Base-by-base conservation (phyloP, 2,797 vertebrate genomes). In the Acridotheres tristis region DNA sequence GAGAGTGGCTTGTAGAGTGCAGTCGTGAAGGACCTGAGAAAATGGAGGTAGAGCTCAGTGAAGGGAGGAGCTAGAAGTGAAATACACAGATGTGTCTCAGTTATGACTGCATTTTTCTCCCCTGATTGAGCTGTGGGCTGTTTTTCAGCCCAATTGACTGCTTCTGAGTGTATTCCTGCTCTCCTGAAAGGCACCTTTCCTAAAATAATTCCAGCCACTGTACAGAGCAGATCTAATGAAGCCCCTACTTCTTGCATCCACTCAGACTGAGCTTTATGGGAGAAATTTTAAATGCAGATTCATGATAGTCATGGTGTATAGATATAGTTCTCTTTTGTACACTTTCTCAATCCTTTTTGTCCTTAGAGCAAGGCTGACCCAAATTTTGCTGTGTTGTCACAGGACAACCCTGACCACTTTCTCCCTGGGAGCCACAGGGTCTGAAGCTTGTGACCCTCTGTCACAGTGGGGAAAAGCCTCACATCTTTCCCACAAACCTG, bases 401-500 rank as follows among this genome's bases (percentile, higher is more conserved):
- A 34, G 30, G 23, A 25, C 51, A 76, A 5, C 22, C 3, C 13
- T 55, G 38, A 13, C 11, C 30, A 26, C 11, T 79, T 76, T 6
- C 3, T 21, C 16, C 7, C 19, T 43, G 7, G 7, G 7, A 80
- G 22, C 1, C 3, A 1, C 17, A 27, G 7, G 4, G 13, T 74
- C 40, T 11, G 32, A 58, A 80, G 30, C 9, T 40, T 73, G 13
- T 48, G 8, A 40, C 6, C 15, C 8, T 67, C 29, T 58, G 14
- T 34, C 8, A 13, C 1, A 4, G 27, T 14, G 7, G 17, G 17
- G 6, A 32, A 86, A 76, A 84, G 19, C 10, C 12, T 74, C 36
- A 36, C 1, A 0, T 36, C 8, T 45, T 58, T 65, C 16, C 38
- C 47, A 19, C 16, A 58, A 47, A 61, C 45, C 13, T 0, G 1